Conservation (phyloP, 2,797 vertebrate species). For the Lates japonicus region DNA sequence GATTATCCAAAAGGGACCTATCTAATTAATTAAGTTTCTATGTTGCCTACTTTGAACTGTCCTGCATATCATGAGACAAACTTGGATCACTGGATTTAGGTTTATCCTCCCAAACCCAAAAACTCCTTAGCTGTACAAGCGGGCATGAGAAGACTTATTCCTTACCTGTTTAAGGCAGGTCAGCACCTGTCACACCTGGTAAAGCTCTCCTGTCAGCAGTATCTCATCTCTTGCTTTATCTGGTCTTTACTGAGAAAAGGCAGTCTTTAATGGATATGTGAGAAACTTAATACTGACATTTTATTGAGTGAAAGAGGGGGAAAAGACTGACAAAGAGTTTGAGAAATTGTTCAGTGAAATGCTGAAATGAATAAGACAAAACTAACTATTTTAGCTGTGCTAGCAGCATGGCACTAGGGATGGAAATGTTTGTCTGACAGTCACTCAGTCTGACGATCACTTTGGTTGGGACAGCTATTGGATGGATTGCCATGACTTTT, state of each 20-base stretch:
- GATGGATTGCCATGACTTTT: neutral
- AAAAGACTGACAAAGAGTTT: neutral
- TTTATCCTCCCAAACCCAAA: slow-evolving; percentile 2
- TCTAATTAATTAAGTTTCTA: neutral
- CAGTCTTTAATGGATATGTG: slow-evolving; percentile 32
- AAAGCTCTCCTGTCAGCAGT: slow-evolving; percentile 65
- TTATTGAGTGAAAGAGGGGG: slow-evolving; percentile 12
- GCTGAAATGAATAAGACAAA: slow-evolving; percentile 12
- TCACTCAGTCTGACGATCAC: neutral
- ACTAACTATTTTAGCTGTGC: neutral
- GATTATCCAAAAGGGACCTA: neutral
- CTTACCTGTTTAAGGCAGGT: slow-evolving; percentile 61
- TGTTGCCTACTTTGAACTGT: neutral
- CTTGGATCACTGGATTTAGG: slow-evolving; percentile 13
- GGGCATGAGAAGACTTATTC: slow-evolving; percentile 44
- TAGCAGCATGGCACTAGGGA: neutral
- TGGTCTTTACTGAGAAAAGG: slow-evolving; percentile 51
- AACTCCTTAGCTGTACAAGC: slow-evolving; percentile 19
- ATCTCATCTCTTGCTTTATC: slow-evolving; percentile 64
- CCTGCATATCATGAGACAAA: neutral
- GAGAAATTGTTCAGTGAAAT: neutral
- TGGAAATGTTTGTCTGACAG: neutral
- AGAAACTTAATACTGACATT: slow-evolving; percentile 36
- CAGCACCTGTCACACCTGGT: slow-evolving; percentile 63
- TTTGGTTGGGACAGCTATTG: neutral